Evolutionary conservation across 2,888 invertebrate species (phyloP).

Genomic region (Tanaodytes sp.): DNA sequence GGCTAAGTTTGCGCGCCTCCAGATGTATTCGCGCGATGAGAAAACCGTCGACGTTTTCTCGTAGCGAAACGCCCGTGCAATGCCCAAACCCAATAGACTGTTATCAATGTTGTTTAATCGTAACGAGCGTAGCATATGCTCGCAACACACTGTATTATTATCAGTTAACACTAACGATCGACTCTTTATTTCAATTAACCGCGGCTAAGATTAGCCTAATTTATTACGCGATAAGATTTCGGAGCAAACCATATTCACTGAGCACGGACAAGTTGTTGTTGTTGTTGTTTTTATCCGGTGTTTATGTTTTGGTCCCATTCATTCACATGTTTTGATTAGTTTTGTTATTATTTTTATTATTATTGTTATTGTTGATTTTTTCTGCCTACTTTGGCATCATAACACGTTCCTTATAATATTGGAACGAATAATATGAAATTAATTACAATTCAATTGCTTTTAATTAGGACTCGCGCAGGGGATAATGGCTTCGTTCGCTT

Average conservation of each 20-base stretch:
- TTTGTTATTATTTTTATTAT: no score
- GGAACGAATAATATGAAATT: no score
- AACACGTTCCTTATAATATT: background rate
- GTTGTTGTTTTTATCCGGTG: no score
- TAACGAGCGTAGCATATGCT: slow-evolving; percentile 48
- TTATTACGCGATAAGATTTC: slow-evolving; percentile 22
- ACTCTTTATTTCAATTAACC: slow-evolving; percentile 47
- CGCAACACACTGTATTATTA: slow-evolving; percentile 42
- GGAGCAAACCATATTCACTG: no score
- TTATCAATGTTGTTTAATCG: slow-evolving; percentile 48
- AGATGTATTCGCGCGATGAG: slow-evolving; percentile 36
- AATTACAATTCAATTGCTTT: slow-evolving; percentile 18
- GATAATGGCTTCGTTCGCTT: slow-evolving; percentile 1
- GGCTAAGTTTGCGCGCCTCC: slow-evolving; percentile 26
- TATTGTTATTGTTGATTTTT: no score
- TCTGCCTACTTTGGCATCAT: background rate
- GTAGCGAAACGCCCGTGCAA: slow-evolving; percentile 28
- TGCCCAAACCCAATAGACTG: slow-evolving; percentile 12
- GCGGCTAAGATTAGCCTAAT: slow-evolving; percentile 19
- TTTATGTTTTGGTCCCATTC: no score
- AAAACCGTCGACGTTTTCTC: slow-evolving; percentile 37
- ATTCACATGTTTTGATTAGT: no score
- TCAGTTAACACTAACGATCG: slow-evolving; percentile 48
- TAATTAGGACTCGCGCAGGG: background rate
- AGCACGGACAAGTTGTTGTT: no score